Percentiles rank a stretch among this genome's conserved stretches.
phyloP scores from a whole-genome alignment of 2,797 vertebrate genomes.

The Heteromormyrus szaboi region DNA sequence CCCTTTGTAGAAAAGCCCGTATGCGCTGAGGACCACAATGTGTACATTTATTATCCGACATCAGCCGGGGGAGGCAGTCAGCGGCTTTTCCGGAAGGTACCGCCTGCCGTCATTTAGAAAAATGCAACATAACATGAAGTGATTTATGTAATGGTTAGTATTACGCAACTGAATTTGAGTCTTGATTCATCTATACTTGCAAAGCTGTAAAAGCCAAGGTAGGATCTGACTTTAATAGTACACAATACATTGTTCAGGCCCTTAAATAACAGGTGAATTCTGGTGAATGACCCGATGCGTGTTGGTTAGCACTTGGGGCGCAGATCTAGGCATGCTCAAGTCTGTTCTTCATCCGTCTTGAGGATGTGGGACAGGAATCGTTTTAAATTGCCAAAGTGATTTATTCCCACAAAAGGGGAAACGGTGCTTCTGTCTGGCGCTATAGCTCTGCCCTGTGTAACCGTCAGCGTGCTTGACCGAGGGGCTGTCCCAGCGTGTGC shows the following conservation, averaged over 20 bases:
- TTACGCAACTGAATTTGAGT: background rate
- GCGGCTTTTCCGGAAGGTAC: slow-evolving; percentile 96
- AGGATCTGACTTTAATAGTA: background rate
- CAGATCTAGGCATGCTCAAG: background rate
- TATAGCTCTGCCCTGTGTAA: background rate
- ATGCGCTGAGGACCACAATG: slow-evolving; percentile 96
- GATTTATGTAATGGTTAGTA: background rate
- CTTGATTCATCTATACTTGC: background rate
- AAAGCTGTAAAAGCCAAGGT: background rate
- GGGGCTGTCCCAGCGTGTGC: background rate
- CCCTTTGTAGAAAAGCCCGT: slow-evolving; percentile 98
- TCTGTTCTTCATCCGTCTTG: background rate
- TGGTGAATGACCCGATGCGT: background rate
- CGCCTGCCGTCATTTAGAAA: background rate
- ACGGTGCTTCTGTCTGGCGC: background rate
- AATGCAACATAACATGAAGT: background rate
- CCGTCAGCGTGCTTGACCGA: background rate
- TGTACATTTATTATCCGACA: slow-evolving; percentile 98
- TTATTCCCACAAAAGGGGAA: background rate
- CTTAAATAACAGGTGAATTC: background rate
- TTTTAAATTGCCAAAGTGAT: background rate
- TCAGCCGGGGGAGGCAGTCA: slow-evolving; percentile 96
- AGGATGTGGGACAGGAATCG: background rate
- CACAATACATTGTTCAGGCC: background rate
- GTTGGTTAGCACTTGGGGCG: background rate